Percentiles rank a stretch among this genome's conserved stretches.
Conservation (phyloP, 2,797 vertebrate species). For the Eospalax fontanierii region DNA sequence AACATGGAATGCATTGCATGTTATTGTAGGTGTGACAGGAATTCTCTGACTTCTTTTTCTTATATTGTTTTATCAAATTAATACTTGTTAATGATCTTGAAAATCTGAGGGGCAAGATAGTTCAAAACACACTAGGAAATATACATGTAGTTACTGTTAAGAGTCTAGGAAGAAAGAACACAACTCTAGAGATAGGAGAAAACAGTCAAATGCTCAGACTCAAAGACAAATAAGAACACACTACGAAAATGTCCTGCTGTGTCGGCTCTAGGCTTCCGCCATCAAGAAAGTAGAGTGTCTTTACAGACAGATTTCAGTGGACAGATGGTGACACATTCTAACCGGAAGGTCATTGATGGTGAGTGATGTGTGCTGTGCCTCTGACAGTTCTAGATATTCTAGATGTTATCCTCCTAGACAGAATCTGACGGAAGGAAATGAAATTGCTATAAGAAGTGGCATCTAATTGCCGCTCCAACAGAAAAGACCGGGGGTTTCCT, state of each 20-base stretch:
- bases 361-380: background rate
- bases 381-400: background rate
- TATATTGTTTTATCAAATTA: background rate
- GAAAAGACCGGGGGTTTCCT: background rate
- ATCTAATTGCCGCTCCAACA: background rate
- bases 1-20: background rate
- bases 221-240: background rate
- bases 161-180: background rate
- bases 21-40: background rate
- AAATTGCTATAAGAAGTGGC: background rate
- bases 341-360: background rate
- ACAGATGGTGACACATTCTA: background rate
- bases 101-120: background rate
- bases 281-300: background rate
- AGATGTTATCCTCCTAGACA: background rate
- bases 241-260: fast-evolving
- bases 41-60: constrained; percentile 14
- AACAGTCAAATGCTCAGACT: background rate
- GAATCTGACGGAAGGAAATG: background rate
- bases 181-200: background rate
- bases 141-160: background rate
- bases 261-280: background rate
- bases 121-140: background rate
- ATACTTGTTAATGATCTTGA: constrained; percentile 31
- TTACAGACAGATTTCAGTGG: background rate